phyloP scores from a whole-genome alignment of 2,888 invertebrate species.

The Orgyia antiqua region DNA sequence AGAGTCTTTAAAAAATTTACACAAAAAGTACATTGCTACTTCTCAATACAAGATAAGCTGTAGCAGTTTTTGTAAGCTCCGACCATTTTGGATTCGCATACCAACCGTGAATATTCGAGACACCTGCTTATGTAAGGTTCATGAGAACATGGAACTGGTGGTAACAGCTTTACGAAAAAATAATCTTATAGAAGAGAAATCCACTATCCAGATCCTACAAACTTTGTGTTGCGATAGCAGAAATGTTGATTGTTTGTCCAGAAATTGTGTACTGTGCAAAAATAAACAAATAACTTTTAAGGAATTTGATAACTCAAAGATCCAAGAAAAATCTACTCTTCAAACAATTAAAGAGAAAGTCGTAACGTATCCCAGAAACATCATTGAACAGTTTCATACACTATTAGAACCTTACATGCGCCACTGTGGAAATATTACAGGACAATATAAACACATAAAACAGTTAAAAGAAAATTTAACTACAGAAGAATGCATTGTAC shows the following conservation, averaged over 20 bases:
- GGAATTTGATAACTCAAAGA: conserved; percentile 5
- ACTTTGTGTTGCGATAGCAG: conserved; percentile 4
- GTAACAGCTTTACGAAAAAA: conserved; percentile 2
- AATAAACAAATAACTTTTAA: not conserved
- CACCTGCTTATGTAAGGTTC: conserved; percentile 10
- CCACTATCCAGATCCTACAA: conserved; percentile 3
- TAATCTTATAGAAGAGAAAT: conserved; percentile 8
- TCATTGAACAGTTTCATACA: conserved; percentile 2
- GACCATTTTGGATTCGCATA: conserved; percentile 10
- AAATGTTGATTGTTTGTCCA: conserved; percentile 6
- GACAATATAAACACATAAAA: conserved; percentile 1
- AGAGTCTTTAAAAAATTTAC: no score
- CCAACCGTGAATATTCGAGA: conserved; percentile 8
- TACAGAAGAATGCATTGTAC: conserved; percentile 3
- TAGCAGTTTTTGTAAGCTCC: conserved; percentile 6
- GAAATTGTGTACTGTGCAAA: conserved; percentile 2
- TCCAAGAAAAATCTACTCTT: conserved; percentile 2
- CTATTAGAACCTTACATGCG: conserved; percentile 1
- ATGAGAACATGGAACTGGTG: conserved; percentile 10
- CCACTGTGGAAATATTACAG: not conserved
- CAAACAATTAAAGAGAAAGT: conserved; percentile 2
- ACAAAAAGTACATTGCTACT: not conserved
- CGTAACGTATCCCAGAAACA: conserved; percentile 1
- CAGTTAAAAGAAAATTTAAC: conserved; percentile 1
- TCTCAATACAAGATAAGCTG: conserved; percentile 1